Base-by-base conservation (phyloP, 2,113 vertebrate species). In the Pardalotus punctatus region DNA sequence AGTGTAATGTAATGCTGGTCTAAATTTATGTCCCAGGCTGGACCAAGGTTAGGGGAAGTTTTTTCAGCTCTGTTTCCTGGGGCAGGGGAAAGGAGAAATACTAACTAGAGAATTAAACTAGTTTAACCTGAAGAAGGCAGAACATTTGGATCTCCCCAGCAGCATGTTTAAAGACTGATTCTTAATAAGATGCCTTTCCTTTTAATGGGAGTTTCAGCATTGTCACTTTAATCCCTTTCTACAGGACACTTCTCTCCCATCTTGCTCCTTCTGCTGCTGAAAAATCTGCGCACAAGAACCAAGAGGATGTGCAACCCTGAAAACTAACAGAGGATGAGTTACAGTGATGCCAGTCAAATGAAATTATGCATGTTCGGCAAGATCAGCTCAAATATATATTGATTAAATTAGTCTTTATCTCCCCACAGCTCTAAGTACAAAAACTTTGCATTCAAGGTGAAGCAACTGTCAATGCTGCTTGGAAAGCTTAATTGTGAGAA, bases 1-100 rank as follows among this genome's bases (percentile, higher is more conserved):
- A 90, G 80, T 90, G 71, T 71, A 86, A 88, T 79, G 67, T 40
- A 93, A 66, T 25, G 79, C 24, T 54, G 40, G 33, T 50, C 86
- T 95, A 57, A 93, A 97, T 95, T 93, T 92, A 78, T 78, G 51
- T 35, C 76, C 76, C 60, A 56, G 85, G 35, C 85, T 88, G 64
- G 54, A 93, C 64, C 29, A 28, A 81, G 87, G 65, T 58, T 86
- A 83, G 72, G 76, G 3, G 11, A 77, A 77, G 42, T 9, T 86
- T 94, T 94, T 92, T 93, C 33, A 6, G 45, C 35, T 73, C n/a
- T 70, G 58, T 79, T 92, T 93, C 66, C 92, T 80, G 70, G 45
- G n/a, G 29, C 38, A 84, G 43, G 21, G n/a, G 45, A 82, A 93
- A 69, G 50, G 45, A 57, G 54, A 93, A 66, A 66, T 19, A 47